Percentiles rank a stretch among this genome's conserved stretches.
phyloP scores from a whole-genome alignment of 2,113 vertebrate species.

The Ursus arctos region DNA sequence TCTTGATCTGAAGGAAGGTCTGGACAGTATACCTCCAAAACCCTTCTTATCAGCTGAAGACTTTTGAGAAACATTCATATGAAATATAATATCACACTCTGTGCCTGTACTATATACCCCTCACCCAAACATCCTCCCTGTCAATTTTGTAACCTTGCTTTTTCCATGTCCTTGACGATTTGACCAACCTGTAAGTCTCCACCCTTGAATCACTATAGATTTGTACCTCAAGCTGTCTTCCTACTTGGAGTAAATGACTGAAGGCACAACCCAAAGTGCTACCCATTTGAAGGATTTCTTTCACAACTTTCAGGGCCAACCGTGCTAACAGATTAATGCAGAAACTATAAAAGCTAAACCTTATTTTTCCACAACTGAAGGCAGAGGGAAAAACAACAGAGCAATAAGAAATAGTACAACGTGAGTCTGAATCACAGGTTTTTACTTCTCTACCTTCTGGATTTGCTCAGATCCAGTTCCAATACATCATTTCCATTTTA shows the following conservation, averaged over 20 bases:
- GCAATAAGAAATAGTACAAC: not conserved
- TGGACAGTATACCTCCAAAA: not conserved
- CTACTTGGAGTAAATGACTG: not conserved
- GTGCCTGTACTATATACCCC: not conserved
- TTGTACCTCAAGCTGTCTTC: not conserved
- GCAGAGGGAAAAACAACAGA: not conserved
- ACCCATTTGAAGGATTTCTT: not conserved
- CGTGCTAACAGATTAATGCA: not conserved
- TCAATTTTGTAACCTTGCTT: not conserved
- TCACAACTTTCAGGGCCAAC: not conserved
- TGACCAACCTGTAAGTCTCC: not conserved
- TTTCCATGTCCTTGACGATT: not conserved
- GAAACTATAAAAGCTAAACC: not conserved
- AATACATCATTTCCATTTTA: not conserved
- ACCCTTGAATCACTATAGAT: not conserved
- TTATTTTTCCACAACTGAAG: not conserved
- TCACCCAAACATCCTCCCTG: not conserved
- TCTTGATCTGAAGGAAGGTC: not conserved
- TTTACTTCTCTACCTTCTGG: not conserved
- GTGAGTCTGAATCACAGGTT: not conserved
- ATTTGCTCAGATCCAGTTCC: not conserved
- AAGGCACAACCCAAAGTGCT: not conserved
- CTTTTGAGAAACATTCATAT: not conserved
- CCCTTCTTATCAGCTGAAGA: not conserved
- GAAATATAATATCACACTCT: not conserved